Base-by-base conservation (phyloP, 2,888 invertebrate species). In the Malachius bipustulatus region DNA sequence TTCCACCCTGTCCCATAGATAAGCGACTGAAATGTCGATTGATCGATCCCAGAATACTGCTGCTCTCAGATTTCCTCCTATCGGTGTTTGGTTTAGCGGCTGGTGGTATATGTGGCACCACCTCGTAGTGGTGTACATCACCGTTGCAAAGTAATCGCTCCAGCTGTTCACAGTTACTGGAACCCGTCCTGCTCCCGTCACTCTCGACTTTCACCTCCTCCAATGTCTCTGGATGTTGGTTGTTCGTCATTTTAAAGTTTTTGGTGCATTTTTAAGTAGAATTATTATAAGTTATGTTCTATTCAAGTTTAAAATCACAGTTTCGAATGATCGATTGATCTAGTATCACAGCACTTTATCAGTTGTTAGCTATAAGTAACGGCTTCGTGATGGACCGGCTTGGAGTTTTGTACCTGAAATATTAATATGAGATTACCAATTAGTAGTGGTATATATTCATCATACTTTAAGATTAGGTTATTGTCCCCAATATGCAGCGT, bases 21-120 rank as follows among this genome's bases (percentile, higher is more conserved):
- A 47, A 30, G 63, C 71, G 60, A 46, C 35, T 39, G 14, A 68
- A 62, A 48, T 66, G 68, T 50, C 65, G 64, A 42, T 70, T 69
- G 47, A 73, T 63, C 24, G 70, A 63, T 37, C 66, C 66, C 42
- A 73, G 61, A 24, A 73, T 59, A 43, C 73, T 70, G 15, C 50
- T 55, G 14, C 49, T 55, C 37, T 57, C 58, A 34, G 68, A 55
- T 19, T 47, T 50, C 33, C 52, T 45, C 15, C 56, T 32, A 26
- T 39, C 39, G 14, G 31, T 36, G 9, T 27, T 26, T 4, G 34
- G 15, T 4, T 11, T 32, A 3, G 44, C 40, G 3, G 36, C 24
- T 3, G 34, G 27, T 8, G 42, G 35, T 19, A 35, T 30, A 9
- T 34, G 33, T 4, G 42, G 39, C 14, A 46, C 36, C 3, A 45